phyloP scores from a whole-genome alignment of 37 sponge, comb jelly and placozoan genomes.

The Spongilla lacustris region DNA sequence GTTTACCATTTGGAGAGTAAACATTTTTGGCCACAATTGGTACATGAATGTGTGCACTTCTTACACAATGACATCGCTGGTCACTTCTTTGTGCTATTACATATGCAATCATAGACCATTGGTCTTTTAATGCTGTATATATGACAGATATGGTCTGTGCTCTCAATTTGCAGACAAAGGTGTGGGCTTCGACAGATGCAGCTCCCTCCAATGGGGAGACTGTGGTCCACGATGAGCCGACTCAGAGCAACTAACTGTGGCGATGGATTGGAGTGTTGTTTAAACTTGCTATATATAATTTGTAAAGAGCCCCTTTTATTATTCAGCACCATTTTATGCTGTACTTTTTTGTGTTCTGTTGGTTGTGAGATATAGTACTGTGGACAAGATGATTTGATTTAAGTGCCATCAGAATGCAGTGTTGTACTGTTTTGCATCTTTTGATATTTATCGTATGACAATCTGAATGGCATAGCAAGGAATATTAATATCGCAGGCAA shows the following conservation, averaged over 20 bases:
- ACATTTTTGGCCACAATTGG: too few species aligned
- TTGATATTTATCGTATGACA: too few species aligned
- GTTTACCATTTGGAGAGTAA: too few species aligned
- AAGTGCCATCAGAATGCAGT: too few species aligned
- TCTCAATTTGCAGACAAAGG: neutral
- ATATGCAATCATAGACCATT: too few species aligned
- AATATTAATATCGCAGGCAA: too few species aligned
- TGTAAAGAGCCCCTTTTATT: neutral
- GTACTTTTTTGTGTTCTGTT: neutral
- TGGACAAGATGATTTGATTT: neutral
- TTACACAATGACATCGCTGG: too few species aligned
- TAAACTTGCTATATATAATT: neutral
- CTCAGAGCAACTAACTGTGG: neutral
- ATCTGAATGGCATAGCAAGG: too few species aligned
- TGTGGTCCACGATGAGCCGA: slow-evolving; percentile 48
- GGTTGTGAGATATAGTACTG: neutral
- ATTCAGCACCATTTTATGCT: neutral
- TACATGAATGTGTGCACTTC: too few species aligned
- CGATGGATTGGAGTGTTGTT: neutral
- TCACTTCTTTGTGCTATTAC: too few species aligned
- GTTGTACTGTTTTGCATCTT: too few species aligned
- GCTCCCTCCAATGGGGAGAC: slow-evolving; percentile 32
- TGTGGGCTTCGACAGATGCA: neutral
- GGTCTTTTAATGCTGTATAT: too few species aligned
- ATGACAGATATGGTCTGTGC: neutral